Conservation (phyloP, 2,113 vertebrate species). For the Sphyrna mokarran region DNA sequence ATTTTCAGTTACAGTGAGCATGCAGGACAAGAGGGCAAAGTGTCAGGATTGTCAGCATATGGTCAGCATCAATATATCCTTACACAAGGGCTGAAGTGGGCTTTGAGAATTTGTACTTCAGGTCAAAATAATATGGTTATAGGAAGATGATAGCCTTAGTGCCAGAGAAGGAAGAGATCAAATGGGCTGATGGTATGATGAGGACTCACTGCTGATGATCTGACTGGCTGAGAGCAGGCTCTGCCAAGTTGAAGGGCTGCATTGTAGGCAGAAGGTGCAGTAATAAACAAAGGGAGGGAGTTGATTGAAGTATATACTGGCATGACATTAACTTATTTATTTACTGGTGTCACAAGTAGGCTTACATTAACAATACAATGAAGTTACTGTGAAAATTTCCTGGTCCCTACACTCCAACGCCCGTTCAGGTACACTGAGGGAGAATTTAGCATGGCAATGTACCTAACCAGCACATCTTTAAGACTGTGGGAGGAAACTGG, state of each 20-base stretch:
- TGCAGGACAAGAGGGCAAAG: background rate
- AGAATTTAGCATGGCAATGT: too few species aligned
- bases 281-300: background rate
- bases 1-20: background rate
- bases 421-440: too few species aligned
- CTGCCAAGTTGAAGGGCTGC: background rate
- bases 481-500: too few species aligned
- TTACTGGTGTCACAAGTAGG: too few species aligned
- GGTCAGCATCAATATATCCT: too few species aligned
- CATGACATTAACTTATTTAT: too few species aligned
- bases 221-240: too few species aligned
- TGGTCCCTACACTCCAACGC: too few species aligned
- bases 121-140: background rate
- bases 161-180: background rate
- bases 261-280: background rate
- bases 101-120: background rate
- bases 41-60: background rate
- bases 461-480: too few species aligned
- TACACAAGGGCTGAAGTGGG: background rate
- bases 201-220: background rate
- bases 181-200: background rate
- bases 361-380: too few species aligned
- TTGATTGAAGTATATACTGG: too few species aligned
- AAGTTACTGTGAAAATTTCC: too few species aligned
- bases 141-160: background rate